phyloP scores from a whole-genome alignment of 2,888 invertebrate species.

The Caenorhabditis sulstoni region DNA sequence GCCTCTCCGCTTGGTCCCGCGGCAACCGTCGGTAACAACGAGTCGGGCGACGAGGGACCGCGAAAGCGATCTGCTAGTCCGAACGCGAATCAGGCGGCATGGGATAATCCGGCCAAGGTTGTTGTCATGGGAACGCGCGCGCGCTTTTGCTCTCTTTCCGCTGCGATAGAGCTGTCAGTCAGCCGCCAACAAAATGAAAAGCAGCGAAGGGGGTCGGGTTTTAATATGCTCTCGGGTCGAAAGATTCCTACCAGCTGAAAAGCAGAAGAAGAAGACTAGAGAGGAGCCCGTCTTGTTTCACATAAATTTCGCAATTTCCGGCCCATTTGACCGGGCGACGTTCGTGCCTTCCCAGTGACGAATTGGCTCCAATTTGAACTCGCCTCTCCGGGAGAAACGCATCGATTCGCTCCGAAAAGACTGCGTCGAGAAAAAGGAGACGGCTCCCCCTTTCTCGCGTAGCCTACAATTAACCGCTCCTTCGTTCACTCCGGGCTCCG shows the following conservation, averaged over 20 bases:
- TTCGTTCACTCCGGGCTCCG: neutral
- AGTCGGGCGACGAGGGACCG: conserved; percentile 49
- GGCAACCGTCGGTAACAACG: conserved; percentile 23
- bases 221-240: neutral
- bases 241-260: neutral
- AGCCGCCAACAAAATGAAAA: neutral
- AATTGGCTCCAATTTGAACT: conserved; percentile 18
- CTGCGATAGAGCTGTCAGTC: neutral
- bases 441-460: conserved; percentile 4
- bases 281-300: neutral
- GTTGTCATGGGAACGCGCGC: conserved; percentile 15
- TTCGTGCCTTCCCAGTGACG: conserved; percentile 1
- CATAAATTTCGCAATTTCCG: conserved; percentile 17
- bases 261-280: neutral
- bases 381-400: neutral
- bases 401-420: neutral
- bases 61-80: conserved; percentile 54
- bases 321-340: conserved; percentile 9
- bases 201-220: neutral
- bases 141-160: neutral
- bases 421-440: neutral
- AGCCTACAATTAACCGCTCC: conserved; percentile 13
- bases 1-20: conserved; percentile 34
- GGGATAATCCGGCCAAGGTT: conserved; percentile 59
- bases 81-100: conserved; percentile 29